Evolutionary conservation across 2,888 invertebrate genomes (phyloP), one percentile per base, ranked within the genome.

Genomic region (Rambutsinella grinnellia): DNA sequence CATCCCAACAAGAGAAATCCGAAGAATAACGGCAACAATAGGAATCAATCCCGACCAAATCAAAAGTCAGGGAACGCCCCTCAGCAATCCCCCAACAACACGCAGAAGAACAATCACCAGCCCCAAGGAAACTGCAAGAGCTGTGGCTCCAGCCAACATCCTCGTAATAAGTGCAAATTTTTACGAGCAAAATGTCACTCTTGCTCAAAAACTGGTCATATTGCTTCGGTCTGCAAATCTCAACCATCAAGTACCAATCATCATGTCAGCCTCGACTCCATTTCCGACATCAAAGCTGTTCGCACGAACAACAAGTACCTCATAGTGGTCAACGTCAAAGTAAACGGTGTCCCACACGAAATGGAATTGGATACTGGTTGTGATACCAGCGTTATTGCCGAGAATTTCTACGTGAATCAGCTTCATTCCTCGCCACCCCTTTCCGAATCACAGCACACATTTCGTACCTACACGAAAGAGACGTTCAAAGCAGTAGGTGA

Each of bases 351-450:
- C 1, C 3, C 17, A 8, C 70, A 75, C 26, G 15, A 1, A 1
- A 79, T 76, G 75, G 70, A 78, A 54, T 19, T 78, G 0, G 78
- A 78, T 46, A 75, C 78, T 15, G 78, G 65, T 1, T 79, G 76
- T 36, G 71, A 65, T 1, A 46, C 57, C 5, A 70, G 70, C 19
- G 28, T 74, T 21, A 17, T 78, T 1, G 28, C 61, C 8, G 54
- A 60, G 0, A 13, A 47, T 0, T 66, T 67, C 46, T 79, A 76
- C 71, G 26, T 27, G 5, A 2, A 21, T 1, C 15, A 47, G 46
- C 57, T 79, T 3, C 2, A 19, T 15, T 21, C 47, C 13, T 57
- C 67, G 2, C 15, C 58, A 0, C 15, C 54, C 8, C 13, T 56
- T 1, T n/a, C n/a, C n/a, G 36, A 36, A 8, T 13, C 36, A 44